A percentile compares a stretch with the other conserved stretches of the same genome.
phyloP scores from a whole-genome alignment of 2,113 vertebrate genomes.

The Pao palembangensis region DNA sequence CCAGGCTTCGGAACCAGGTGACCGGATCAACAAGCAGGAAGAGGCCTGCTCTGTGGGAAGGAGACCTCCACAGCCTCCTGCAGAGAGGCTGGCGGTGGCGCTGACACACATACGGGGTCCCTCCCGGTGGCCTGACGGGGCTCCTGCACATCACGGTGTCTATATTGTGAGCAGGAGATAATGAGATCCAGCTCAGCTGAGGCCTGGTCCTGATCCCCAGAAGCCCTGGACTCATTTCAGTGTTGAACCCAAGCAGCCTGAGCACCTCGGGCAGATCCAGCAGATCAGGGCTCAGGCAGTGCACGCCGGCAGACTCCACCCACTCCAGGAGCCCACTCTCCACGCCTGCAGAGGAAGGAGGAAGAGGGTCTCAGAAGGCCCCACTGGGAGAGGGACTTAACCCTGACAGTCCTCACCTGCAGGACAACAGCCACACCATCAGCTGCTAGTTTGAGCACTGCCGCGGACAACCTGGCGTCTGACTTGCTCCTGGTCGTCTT shows the following conservation, averaged over 20 bases:
- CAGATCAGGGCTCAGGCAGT: slow-evolving; percentile 25
- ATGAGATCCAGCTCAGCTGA: slow-evolving; percentile 71
- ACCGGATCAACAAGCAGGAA: no score
- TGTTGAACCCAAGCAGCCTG: slow-evolving; percentile 52
- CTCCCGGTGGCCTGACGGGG: slow-evolving; percentile 41
- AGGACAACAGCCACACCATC: no score
- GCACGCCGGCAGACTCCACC: slow-evolving; percentile 19
- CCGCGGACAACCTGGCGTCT: background rate
- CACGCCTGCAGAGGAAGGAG: no score
- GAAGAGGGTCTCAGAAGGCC: no score
- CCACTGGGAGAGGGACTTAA: no score
- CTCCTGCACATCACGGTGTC: slow-evolving; percentile 10
- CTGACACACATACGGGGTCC: slow-evolving; percentile 57
- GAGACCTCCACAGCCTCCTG: no score
- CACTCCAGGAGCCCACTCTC: no score
- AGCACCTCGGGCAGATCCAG: slow-evolving; percentile 58
- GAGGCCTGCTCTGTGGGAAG: no score
- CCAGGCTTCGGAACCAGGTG: no score
- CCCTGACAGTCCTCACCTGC: no score
- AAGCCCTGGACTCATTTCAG: slow-evolving; percentile 74
- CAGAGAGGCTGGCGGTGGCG: no score
- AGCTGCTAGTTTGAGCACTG: background rate
- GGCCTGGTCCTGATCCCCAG: slow-evolving; percentile 71
- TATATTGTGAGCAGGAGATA: slow-evolving; percentile 60
- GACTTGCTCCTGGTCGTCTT: background rate